These are phyloP conservation scores for Calyptommatus sinebrachiatus DNA, from an alignment of 2,113 vertebrate species.

Conservation along the genomic window DNA sequence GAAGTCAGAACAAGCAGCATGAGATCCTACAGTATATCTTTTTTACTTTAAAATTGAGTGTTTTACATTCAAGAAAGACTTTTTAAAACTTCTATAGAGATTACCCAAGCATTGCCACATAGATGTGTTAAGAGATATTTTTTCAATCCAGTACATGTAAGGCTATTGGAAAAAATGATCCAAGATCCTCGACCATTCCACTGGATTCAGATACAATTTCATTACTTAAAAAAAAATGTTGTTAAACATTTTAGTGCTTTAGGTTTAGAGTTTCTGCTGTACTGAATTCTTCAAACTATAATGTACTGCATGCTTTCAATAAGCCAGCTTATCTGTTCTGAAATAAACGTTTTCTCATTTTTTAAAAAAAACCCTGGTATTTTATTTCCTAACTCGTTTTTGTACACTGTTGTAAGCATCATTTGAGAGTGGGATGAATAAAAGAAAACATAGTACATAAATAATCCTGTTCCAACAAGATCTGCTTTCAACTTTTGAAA, in stretches of 20 bases:
- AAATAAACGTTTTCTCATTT: too few relatives aligned
- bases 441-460: too few relatives aligned
- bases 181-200: neutral
- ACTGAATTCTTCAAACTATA: neutral
- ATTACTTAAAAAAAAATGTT: neutral
- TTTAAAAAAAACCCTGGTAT: too few relatives aligned
- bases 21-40: too few relatives aligned
- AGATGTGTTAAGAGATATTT: neutral
- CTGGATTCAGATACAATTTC: neutral
- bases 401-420: too few relatives aligned
- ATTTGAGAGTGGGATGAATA: too few relatives aligned
- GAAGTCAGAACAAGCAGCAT: neutral
- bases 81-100: neutral
- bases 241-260: neutral
- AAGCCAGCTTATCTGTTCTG: neutral
- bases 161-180: neutral
- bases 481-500: too few relatives aligned
- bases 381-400: too few relatives aligned
- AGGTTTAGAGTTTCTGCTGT: neutral
- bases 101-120: neutral
- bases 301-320: neutral
- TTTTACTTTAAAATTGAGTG: too few relatives aligned
- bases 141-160: neutral
- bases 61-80: neutral
- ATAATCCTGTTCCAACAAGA: too few relatives aligned